A percentile compares a stretch with the other conserved stretches of the same genome.
Conservation (phyloP, 2,888 invertebrate genomes). For the Shargacucullia verbasci region DNA sequence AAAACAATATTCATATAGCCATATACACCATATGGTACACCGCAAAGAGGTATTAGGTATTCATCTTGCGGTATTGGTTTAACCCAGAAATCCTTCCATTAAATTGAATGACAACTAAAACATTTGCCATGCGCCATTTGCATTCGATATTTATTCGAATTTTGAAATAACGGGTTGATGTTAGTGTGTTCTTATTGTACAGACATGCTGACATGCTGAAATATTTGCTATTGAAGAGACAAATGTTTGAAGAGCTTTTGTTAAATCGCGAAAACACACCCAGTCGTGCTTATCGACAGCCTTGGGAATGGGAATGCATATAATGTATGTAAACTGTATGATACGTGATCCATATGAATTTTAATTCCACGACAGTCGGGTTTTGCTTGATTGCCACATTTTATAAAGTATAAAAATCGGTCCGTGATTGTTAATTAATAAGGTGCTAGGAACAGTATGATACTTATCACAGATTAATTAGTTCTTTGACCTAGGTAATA, state of each 20-base stretch:
- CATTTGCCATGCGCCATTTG: not conserved
- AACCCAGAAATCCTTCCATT: constrained; percentile 22
- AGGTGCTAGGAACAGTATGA: no score
- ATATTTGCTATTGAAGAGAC: not conserved
- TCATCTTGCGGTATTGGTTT: constrained; percentile 32
- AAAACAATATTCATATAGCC: no score
- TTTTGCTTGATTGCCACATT: no score
- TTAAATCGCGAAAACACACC: constrained; percentile 13
- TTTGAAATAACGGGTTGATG: not conserved
- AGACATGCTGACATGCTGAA: no score
- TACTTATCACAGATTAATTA: no score
- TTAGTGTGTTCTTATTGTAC: constrained; percentile 7
- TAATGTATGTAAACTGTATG: no score
- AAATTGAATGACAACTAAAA: constrained; percentile 2
- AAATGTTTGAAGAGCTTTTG: constrained; percentile 29
- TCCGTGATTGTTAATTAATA: no score
- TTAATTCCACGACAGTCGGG: no score
- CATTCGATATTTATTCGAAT: not conserved
- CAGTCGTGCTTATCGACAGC: not conserved
- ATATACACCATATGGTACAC: constrained; percentile 2
- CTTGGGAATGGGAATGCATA: no score
- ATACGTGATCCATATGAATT: no score
- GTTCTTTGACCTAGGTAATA: no score
- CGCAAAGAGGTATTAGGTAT: constrained; percentile 32
- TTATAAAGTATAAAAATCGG: no score